Base-by-base conservation (phyloP, 2,888 invertebrate genomes). In the Sphinx pinastri region DNA sequence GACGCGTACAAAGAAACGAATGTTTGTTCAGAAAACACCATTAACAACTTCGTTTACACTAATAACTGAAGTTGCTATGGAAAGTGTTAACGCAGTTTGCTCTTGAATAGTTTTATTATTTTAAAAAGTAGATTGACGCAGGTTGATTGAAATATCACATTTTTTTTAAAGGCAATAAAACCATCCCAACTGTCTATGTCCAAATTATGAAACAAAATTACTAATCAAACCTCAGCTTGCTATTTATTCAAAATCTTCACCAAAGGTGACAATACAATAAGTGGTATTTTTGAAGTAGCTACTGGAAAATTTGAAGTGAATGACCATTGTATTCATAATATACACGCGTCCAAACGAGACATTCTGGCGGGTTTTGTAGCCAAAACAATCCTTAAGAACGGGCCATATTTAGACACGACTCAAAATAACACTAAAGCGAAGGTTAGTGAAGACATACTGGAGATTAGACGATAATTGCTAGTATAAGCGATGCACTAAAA, bases 11-110 rank as follows among this genome's bases (percentile, higher is more conserved):
- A 58, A 57, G 52, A 70, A 51, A 16, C 19, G 6, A 45, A 51
- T 67, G 70, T 70, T 70, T 70, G 58, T 57, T 69, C 69, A 71
- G 69, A 70, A 77, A 75, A 75, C 71, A 74, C 70, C 71, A 72
- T 75, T 72, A 72, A 71, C 59, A 73, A 55, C 71, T 70, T 49
- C 72, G 73, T 75, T 74, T 72, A 72, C 73, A 73, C 59, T 67
- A 14, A 67, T 25, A 51, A 5, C 4, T 16, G 25, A 67, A 52
- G 13, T 31, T 31, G n/a, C 11, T 67, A 52, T 67, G 12, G 31
- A 52, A 52, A 51, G 5, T 60, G 57, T 16, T 16, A 47, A 25
- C 19, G 16, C 60, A 45, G 47, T 60, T 47, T 60, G 14, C 11
- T 11, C 38, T 7, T 38, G 25, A 38, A 8, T 59, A 2, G 14